These are phyloP conservation scores for Pangasius krempfi DNA, from an alignment of 2,797 vertebrate species.

Conservation along the genomic window DNA sequence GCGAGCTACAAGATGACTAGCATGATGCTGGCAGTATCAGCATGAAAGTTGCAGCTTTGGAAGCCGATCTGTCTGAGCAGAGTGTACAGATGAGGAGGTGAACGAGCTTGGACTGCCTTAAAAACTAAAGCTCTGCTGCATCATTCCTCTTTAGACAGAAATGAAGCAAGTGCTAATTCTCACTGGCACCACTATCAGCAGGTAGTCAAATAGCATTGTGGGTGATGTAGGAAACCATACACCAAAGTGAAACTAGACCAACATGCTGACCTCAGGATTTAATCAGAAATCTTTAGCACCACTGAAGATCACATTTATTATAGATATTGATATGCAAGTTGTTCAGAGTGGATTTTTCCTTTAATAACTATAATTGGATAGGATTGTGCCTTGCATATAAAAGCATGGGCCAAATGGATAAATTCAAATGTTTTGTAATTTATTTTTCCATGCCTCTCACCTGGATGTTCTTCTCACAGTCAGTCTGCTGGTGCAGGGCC, in stretches of 20 bases:
- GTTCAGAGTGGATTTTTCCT: not conserved
- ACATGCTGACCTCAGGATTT: not conserved
- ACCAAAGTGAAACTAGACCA: not conserved
- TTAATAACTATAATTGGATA: not conserved
- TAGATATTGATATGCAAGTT: not conserved
- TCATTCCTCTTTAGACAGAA: not conserved
- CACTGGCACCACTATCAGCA: not conserved
- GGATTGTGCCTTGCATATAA: not conserved
- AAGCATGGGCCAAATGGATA: not conserved
- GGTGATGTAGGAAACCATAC: not conserved
- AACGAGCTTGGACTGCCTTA: too few species aligned
- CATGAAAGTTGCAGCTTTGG: not conserved
- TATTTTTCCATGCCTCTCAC: constrained; percentile 72
- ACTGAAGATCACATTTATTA: not conserved
- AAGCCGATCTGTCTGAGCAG: not conserved
- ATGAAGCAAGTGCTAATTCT: not conserved
- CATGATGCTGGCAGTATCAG: not conserved
- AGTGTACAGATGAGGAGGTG: not conserved
- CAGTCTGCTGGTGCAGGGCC: constrained; percentile 98
- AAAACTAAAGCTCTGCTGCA: not conserved
- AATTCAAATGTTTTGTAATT: not conserved
- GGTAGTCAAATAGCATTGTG: not conserved
- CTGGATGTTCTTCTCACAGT: constrained; percentile 99
- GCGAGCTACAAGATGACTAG: not conserved
- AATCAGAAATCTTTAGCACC: not conserved